A percentile compares a stretch with the other conserved stretches of the same genome.
These are phyloP conservation scores for Aldrovandia affinis DNA, from an alignment of 2,797 vertebrate species.

Conservation along the genomic window DNA sequence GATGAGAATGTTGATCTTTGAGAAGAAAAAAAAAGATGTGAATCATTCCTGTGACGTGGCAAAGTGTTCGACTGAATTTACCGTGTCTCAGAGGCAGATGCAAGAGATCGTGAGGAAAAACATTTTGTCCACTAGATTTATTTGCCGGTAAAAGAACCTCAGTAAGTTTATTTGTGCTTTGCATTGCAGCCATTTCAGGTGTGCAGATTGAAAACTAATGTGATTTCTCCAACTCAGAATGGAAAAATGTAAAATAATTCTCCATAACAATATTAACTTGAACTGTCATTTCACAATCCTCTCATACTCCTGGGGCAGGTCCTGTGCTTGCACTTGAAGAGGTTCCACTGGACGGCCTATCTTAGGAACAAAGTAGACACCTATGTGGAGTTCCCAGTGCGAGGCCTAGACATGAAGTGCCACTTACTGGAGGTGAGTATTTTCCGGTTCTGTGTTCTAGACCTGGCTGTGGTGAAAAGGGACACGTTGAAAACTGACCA, in stretches of 20 bases:
- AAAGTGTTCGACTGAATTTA: background rate
- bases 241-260: background rate
- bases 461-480: background rate
- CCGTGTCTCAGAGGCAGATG: background rate
- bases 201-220: background rate
- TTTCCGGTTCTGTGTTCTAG: background rate
- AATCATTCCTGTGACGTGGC: background rate
- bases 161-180: background rate
- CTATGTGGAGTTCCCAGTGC: slow-evolving; percentile 92
- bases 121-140: background rate
- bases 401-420: slow-evolving; percentile 91
- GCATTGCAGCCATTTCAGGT: background rate
- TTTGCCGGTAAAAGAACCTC: background rate
- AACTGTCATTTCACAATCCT: background rate
- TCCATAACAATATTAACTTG: background rate
- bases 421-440: slow-evolving; percentile 91
- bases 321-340: slow-evolving; percentile 95
- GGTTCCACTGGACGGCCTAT: slow-evolving; percentile 98
- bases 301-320: slow-evolving; percentile 72
- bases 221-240: background rate
- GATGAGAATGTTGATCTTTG: background rate
- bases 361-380: slow-evolving; percentile 97
- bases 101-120: background rate
- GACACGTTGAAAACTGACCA: background rate
- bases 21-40: no score